These are phyloP conservation scores for Caenorhabditis sp. DNA, from an alignment of 2,888 invertebrate species.

Conservation along the genomic window DNA sequence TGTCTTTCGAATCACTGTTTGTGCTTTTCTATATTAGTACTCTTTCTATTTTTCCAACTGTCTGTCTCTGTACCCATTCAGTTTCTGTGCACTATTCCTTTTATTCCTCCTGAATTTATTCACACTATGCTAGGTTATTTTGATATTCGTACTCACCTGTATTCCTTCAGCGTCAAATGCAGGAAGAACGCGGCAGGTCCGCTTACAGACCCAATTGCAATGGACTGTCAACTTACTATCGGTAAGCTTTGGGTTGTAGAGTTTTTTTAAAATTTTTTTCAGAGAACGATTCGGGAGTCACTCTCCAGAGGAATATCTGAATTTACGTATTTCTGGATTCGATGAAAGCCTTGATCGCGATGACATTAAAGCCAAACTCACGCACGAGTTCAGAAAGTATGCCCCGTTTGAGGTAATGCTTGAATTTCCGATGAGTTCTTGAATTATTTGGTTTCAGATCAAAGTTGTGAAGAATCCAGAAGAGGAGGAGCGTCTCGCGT, in stretches of 20 bases:
- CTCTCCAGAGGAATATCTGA: conserved; percentile 82
- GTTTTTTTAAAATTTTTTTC: conserved; percentile 28
- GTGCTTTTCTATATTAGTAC: conserved; percentile 43
- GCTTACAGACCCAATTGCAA: conserved; percentile 45
- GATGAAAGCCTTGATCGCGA: conserved; percentile 76
- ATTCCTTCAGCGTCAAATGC: conserved; percentile 50
- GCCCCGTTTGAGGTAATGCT: conserved; percentile 80
- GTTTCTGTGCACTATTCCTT: conserved; percentile 33
- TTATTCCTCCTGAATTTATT: conserved; percentile 31
- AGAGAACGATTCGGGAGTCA: conserved; percentile 81
- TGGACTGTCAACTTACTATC: conserved; percentile 59
- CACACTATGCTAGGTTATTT: neutral
- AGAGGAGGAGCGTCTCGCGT: conserved; percentile 81
- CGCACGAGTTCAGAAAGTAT: conserved; percentile 76
- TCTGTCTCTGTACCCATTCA: conserved; percentile 43
- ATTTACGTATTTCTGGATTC: conserved; percentile 80
- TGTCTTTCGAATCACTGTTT: conserved; percentile 30
- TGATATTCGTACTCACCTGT: conserved; percentile 14
- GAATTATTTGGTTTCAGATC: conserved; percentile 65
- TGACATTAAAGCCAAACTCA: conserved; percentile 76
- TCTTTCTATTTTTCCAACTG: conserved; percentile 39
- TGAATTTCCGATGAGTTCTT: neutral
- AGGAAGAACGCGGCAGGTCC: conserved; percentile 58
- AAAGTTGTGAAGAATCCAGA: conserved; percentile 81
- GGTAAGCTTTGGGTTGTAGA: conserved; percentile 16